Evolutionary conservation across 2,888 invertebrate species (phyloP), one percentile per base, ranked within the genome.

Genomic region (Phasia obesa): DNA sequence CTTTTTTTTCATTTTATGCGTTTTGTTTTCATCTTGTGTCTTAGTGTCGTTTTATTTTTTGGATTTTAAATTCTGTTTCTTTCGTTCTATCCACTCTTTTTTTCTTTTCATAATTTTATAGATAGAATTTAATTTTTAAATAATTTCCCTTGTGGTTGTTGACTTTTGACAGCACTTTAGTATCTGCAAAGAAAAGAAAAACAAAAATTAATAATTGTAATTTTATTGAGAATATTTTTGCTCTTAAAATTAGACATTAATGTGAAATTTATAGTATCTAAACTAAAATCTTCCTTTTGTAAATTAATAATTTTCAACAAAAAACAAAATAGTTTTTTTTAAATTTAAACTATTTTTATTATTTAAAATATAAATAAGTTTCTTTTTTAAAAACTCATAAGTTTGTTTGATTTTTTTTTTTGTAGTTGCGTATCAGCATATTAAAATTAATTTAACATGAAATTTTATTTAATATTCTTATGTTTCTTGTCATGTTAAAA

Each of bases 1-100:
- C 6, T 31, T 6, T 82, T 57, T 71, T 76, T 65, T 64, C 19
- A 69, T 21, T 77, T 21, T 38, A 21, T 35, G 60, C 25, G 0
- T 57, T 57, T 5, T 25, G 15, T 49, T 11, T 38, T 44, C n/a
- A 60, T 47, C 4, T 51, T 42, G 19, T 51, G 53, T 62, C 35
- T 55, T 31, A 44, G 25, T 6, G 17, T 44, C 23, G 21, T 51
- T 64, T 6, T 42, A 13, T 60, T 11, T 35, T 38, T 47, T 60
- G n/a, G 0, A 4, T n/a, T 27, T 42, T 44, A 27, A 17, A 60
- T 53, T 60, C 19, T 38, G 19, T 38, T 23, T 21, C 5, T 42
- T 31, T 35, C 11, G 15, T 55, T 65, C 55, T 19, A 19, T 27
- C n/a, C n/a, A n/a, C n/a, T n/a, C n/a, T n/a, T n/a, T n/a, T n/a